Base-by-base conservation (phyloP, 2,113 vertebrate species). In the Eclectus roratus region DNA sequence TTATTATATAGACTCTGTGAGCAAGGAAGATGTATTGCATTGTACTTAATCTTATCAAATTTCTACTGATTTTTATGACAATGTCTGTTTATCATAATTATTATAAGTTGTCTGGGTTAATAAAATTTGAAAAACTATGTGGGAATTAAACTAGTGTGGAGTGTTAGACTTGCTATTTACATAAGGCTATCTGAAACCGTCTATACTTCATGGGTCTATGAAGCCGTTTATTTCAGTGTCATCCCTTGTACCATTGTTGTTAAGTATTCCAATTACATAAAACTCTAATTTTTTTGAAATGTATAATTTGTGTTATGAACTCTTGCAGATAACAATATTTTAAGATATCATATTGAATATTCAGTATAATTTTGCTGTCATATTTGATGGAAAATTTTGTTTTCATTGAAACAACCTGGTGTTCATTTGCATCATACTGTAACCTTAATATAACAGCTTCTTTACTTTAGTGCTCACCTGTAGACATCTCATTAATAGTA, bases 31-130 rank as follows among this genome's bases (percentile, higher is more conserved):
- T 97, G 70, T 91, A 97, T 95, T 97, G 91, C 93, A 92, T 96
- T 97, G 92, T 88, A 73, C 82, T 97, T 97, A 97, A 98, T 98
- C 97, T 97, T 97, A 97, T 96, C 94, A 97, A 95, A 94, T 94
- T 94, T 96, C 95, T 96, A 94, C 94, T 98, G 96, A 97, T 97
- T 95, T 92, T 97, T 96, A 96, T 97, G 98, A 98, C 97, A 98
- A 84, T 97, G 76, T 88, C 95, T 98, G 97, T 98, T 98, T 98
- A 98, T 98, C 97, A 98, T 98, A 98, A 98, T 98, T 98, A 98
- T 98, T 98, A 89, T 46, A 52, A 97, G 87, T 93, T 97, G 96
- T 95, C 97, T 96, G 85, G 85, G 85, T 97, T 98, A 97, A 98
- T 97, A 97, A 96, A 97, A 96, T 94, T 85, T 94, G 78, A 89